Percentiles rank a stretch among this genome's conserved stretches.
phyloP scores from a whole-genome alignment of 2,888 invertebrate genomes.

The Tridacna crocea region DNA sequence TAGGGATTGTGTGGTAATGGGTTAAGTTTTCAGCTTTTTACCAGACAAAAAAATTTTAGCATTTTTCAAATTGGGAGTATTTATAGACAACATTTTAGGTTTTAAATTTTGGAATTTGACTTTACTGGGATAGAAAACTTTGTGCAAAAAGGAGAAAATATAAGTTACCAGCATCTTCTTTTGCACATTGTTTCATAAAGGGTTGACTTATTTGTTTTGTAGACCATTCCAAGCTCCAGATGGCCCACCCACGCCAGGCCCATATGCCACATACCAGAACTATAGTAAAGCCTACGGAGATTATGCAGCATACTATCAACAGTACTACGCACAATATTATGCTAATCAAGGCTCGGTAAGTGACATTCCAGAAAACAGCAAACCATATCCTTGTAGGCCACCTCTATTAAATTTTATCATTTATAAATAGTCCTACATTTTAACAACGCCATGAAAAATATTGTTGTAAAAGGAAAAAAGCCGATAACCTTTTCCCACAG shows the following conservation, averaged over 20 bases:
- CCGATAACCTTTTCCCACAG: not conserved
- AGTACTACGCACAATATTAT: conserved; percentile 61
- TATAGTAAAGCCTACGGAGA: conserved; percentile 70
- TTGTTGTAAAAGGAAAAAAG: not conserved
- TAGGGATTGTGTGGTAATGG: too few species aligned
- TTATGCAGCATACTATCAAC: conserved; percentile 70
- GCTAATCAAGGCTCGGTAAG: conserved; percentile 24
- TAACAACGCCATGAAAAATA: not conserved
- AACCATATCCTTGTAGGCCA: not conserved
- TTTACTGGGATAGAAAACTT: not conserved
- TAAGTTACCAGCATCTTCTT: not conserved
- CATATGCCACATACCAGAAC: conserved; percentile 1
- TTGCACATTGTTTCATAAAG: not conserved
- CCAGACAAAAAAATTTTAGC: not conserved
- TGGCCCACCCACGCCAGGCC: not conserved
- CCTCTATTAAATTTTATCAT: not conserved
- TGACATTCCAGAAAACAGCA: not conserved
- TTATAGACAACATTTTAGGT: too few species aligned
- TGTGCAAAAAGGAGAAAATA: not conserved
- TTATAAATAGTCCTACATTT: not conserved
- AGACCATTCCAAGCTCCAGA: conserved; percentile 1
- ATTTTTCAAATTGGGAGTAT: too few species aligned
- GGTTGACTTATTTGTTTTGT: not conserved
- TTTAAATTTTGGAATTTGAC: too few species aligned
- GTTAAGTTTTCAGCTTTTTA: not conserved